Base-by-base conservation (phyloP, 2,797 vertebrate genomes). In the Enoplosus armatus region DNA sequence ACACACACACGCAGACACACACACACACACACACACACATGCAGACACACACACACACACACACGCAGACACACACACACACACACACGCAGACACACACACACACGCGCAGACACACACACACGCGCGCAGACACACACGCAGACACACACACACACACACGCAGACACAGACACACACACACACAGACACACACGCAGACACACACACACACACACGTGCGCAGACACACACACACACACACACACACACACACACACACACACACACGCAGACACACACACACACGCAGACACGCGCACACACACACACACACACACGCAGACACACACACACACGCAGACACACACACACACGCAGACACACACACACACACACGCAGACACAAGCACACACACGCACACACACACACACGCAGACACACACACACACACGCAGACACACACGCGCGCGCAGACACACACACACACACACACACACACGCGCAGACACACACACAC, bases 331-430 rank as follows among this genome's bases (percentile, higher is more conserved):
- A 31, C 47, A 62, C n/a, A 39, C 10, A 50, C 11, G 63, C 20
- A 24, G 14, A 73, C 58, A 47, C 33, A 33, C 58, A 83, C 58
- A 60, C 31, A 86, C 74, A 75, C 41, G 72, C 16, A 68, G 24
- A 73, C 58, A 47, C 33, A 33, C 58, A n/a, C n/a, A n/a, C n/a
- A 83, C 58, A 60, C 31, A 86, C 74, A 75, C 41, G 72, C 16
- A 68, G 24, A 73, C 58, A 47, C 33, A 33, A n/a, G n/a, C n/a
- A n/a, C n/a, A n/a, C 58, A 64, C 37, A 65, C 16, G 64, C 35
- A 59, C 48, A 69, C 50, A 69, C 56, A 60, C 35, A 71, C 8
- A 55, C 16, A 61, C 0, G 45, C 22, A 79, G 72, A 83, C 54
- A 60, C 29, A 87, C 72, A 75, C 39, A 75, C 15, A 70, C 33